Evolutionary conservation across 2,888 invertebrate species (phyloP), one percentile per base, ranked within the genome.

Genomic region (Cepaea hortensis): DNA sequence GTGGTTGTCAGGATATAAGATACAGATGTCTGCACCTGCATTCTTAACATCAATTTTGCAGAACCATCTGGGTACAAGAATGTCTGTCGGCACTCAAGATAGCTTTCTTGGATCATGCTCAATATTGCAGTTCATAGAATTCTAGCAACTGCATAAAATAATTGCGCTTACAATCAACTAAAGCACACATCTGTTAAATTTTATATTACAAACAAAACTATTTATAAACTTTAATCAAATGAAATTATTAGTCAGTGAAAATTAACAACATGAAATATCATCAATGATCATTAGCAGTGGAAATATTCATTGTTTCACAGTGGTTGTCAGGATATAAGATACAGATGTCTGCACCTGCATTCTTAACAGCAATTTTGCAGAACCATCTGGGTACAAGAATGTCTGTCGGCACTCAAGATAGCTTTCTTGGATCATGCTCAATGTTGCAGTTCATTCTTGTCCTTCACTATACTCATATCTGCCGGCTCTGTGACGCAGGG

Each of bases 291-390:
- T 35, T 35, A 35, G 35, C 35, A 35, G 35, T 35, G 35, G 35
- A 35, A 35, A 35, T 35, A 35, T 35, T 35, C 35, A 35, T 35
- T 1, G 35, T 35, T 35, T 35, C 35, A 35, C 15, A 79, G 13
- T 68, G 68, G 68, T 68, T 68, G 13, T 68, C 68, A 68, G 68
- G 68, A 68, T 68, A 68, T 68, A n/a, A 68, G 68, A 68, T 35
- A 35, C 35, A 35, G 35, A 35, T 35, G 35, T 35, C 35, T 35
- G 35, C 35, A 35, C 35, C 35, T 20, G n/a, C 13, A 68, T 68
- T 68, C 68, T 18, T 18, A 18, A 68, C 20, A 68, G 68, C 68
- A 68, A 5, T 68, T 15, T 68, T 68, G 20, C 68, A 20, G 68
- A 68, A 20, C 20, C 20, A 68, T 68, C 68, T 68, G 68, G 15